A percentile compares a stretch with the other conserved stretches of the same genome.
Evolutionary conservation across 2,113 vertebrate genomes (phyloP).

Genomic region (Eudyptes chrysolophus): DNA sequence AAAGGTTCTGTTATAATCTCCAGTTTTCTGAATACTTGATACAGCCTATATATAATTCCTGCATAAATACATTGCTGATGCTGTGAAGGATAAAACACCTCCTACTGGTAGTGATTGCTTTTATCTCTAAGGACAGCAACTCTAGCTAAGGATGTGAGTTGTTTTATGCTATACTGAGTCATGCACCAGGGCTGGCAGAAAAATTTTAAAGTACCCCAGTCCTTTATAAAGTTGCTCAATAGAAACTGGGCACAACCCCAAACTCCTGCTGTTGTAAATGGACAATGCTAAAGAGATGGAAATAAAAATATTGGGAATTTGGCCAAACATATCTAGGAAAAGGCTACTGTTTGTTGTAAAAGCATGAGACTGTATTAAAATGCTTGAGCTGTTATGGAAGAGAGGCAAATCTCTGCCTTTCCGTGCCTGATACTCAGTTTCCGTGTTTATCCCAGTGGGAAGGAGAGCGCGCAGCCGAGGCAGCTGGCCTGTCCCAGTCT

Average conservation of each 20-base stretch:
- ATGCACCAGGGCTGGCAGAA: not conserved
- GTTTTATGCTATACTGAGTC: not conserved
- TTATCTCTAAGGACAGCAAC: not conserved
- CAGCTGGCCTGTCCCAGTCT: not conserved
- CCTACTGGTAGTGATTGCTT: not conserved
- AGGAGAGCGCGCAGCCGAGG: accelerated
- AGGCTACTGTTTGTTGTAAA: not conserved
- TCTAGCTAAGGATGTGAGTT: not conserved
- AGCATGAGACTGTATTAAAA: not conserved
- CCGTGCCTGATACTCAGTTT: not conserved
- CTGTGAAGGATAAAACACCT: not conserved
- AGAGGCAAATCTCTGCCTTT: not conserved
- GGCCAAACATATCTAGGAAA: not conserved
- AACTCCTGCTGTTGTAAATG: not conserved
- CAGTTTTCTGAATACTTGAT: not conserved
- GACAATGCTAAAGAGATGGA: not conserved
- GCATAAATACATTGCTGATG: not conserved
- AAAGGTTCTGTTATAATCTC: not conserved
- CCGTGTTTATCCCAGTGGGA: not conserved
- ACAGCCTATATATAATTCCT: not conserved
- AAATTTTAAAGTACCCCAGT: not conserved
- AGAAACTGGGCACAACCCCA: not conserved
- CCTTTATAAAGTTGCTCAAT: not conserved
- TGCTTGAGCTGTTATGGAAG: not conserved
- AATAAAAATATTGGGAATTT: not conserved